These are phyloP conservation scores for Aldrovandia affinis DNA, from an alignment of 2,797 vertebrate species.

Conservation along the genomic window DNA sequence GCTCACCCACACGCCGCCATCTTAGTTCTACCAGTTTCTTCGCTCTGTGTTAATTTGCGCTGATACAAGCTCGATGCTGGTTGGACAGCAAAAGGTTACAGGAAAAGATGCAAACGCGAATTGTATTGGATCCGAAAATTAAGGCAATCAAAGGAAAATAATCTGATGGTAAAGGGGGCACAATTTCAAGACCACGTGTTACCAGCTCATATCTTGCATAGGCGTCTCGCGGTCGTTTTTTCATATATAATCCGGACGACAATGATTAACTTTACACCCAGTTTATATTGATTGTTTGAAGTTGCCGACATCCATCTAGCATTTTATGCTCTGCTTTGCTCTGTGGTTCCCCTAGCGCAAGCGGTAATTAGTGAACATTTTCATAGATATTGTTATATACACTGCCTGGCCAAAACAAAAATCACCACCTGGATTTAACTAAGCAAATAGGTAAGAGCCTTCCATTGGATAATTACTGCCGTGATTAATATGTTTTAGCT, in stretches of 20 bases:
- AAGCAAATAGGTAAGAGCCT: too few relatives aligned
- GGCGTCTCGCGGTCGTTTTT: too few relatives aligned
- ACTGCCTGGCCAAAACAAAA: too few relatives aligned
- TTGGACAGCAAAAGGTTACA: constrained; percentile 27
- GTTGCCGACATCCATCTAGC: neutral
- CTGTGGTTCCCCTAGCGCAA: neutral
- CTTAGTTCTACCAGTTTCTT: constrained; percentile 38
- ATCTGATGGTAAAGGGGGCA: neutral
- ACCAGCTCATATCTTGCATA: neutral
- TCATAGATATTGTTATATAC: too few relatives aligned
- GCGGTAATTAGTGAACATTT: neutral
- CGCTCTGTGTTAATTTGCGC: constrained; percentile 17
- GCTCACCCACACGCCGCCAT: constrained; percentile 44
- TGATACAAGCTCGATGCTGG: constrained; percentile 37
- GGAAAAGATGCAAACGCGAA: constrained; percentile 26
- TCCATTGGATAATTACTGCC: too few relatives aligned
- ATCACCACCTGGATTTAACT: too few relatives aligned
- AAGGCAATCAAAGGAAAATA: constrained; percentile 15
- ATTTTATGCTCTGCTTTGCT: neutral
- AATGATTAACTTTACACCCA: too few relatives aligned
- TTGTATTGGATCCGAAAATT: constrained; percentile 31
- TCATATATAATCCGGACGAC: too few relatives aligned
- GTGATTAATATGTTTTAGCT: too few relatives aligned
- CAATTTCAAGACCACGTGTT: constrained; percentile 12
- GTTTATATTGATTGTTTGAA: neutral